Base-by-base conservation (phyloP, 1,140 invertebrate genomes). In the Coelopa frigida region DNA sequence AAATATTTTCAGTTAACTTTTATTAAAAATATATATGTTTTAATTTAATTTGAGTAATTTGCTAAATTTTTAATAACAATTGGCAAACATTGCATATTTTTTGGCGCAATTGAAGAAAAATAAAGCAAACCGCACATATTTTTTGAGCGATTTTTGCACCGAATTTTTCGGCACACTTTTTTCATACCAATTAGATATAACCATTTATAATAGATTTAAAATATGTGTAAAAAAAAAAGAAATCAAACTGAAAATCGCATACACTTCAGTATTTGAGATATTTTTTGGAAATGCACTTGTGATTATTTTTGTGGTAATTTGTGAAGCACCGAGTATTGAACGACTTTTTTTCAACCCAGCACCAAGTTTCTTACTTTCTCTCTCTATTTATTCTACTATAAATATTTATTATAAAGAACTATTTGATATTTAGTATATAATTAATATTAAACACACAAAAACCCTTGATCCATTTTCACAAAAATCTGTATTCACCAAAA, bases 51-150 rank as follows among this genome's bases (percentile, higher is more conserved):
- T 44, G 12, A 20, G n/a, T 31, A 48, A 44, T 52, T 53, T 44
- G 18, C 11, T 40, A 5, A 32, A 23, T 44, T 50, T 49, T 46
- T 36, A 27, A 49, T 46, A 56, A 49, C 50, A 49, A 64, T 64
- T 64, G 61, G 61, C 58, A 61, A 49, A 57, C 57, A 59, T 65
- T 65, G 61, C 61, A 65, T 65, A 65, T 65, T 65, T 65, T 65
- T 64, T 64, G 61, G 61, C 61, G 57, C 58, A 65, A 64, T 37
- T 10, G 15, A 6, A 10, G 11, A 7, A 15, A n/a, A n/a, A n/a
- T n/a, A n/a, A n/a, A n/a, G n/a, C n/a, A n/a, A n/a, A n/a, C n/a
- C 42, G 35, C 21, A 46, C 24, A 46, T 29, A 38, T 39, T 14
- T 47, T 47, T 37, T 39, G 22, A 17, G 6, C 24, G 10, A 10